These are phyloP conservation scores for Spilarctia lutea DNA, from an alignment of 2,888 invertebrate species.

Conservation along the genomic window DNA sequence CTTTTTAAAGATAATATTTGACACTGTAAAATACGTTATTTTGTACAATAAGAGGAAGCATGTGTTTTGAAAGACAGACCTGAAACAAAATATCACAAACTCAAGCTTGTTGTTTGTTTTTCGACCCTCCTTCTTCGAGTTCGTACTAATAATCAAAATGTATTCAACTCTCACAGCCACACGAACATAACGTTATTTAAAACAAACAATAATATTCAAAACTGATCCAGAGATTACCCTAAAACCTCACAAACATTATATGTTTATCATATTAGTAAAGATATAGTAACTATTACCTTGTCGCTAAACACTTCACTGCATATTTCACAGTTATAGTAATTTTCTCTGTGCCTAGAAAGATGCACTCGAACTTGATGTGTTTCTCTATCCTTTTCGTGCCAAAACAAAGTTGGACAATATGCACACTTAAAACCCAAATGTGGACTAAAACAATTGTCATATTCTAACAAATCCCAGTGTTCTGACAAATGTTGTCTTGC, in stretches of 20 bases:
- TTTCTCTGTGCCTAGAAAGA: slow-evolving; percentile 65
- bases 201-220: too few relatives aligned
- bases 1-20: neutral
- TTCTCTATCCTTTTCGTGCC: slow-evolving; percentile 83
- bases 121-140: neutral
- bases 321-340: slow-evolving; percentile 76
- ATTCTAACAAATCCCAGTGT: slow-evolving; percentile 71
- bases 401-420: slow-evolving; percentile 80
- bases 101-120: neutral
- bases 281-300: slow-evolving; percentile 65
- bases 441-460: slow-evolving; percentile 80
- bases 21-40: neutral
- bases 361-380: slow-evolving; percentile 76
- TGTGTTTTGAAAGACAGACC: neutral
- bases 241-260: too few relatives aligned
- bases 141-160: too few relatives aligned
- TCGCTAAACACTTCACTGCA: slow-evolving; percentile 78
- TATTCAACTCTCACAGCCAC: neutral
- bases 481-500: slow-evolving; percentile 72
- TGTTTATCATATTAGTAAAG: too few relatives aligned
- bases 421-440: slow-evolving; percentile 83
- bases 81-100: neutral
- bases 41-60: neutral
- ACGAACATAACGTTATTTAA: neutral
- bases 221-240: too few relatives aligned